A percentile compares a stretch with the other conserved stretches of the same genome.
phyloP scores from a whole-genome alignment of 2,113 vertebrate genomes.

The Proteles cristata region DNA sequence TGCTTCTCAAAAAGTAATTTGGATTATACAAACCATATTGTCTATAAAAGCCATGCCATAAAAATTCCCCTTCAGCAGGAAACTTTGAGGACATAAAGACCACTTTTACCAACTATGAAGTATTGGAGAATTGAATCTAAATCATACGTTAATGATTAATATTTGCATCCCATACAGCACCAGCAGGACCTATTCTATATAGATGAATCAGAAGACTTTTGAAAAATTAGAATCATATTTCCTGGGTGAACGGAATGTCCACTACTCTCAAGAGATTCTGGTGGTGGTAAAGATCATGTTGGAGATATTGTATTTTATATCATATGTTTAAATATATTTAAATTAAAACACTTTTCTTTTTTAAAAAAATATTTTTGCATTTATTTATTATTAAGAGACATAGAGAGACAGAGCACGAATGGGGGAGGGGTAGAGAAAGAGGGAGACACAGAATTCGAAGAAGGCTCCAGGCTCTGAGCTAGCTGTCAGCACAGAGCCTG shows the following conservation, averaged over 20 bases:
- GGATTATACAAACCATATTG: not conserved
- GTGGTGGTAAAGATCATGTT: not conserved
- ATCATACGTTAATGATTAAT: not conserved
- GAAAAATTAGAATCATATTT: not conserved
- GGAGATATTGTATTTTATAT: not conserved
- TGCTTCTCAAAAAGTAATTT: conserved; percentile 24
- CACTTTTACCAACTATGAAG: not conserved
- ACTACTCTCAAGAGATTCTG: not conserved
- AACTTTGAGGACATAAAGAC: not conserved
- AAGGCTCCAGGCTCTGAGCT: no score
- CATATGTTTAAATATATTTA: not conserved
- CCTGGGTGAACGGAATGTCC: not conserved
- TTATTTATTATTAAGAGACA: no score
- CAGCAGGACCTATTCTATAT: not conserved
- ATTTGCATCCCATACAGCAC: not conserved
- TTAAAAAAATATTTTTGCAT: no score
- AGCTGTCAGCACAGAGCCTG: no score
- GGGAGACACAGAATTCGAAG: no score
- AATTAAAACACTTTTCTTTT: not conserved
- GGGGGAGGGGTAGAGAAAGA: no score
- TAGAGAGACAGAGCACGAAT: no score
- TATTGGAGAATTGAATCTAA: not conserved
- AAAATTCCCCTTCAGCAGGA: not conserved
- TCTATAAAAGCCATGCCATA: conserved; percentile 2
- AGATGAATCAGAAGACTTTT: not conserved